A percentile compares a stretch with the other conserved stretches of the same genome.
Evolutionary conservation across 2,113 vertebrate species (phyloP).

Genomic region (Synodontis membranacea): DNA sequence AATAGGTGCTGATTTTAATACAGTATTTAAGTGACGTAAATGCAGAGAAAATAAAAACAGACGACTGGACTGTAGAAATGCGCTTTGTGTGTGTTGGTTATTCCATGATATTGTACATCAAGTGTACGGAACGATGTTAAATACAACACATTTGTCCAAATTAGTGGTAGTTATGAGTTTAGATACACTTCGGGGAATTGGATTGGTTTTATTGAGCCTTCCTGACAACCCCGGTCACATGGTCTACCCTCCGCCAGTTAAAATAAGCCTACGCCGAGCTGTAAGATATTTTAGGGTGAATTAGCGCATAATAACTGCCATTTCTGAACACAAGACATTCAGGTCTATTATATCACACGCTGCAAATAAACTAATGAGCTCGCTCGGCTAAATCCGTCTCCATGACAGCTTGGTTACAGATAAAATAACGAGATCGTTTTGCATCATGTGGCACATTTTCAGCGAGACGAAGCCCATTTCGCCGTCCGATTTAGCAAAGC

Average conservation of each 20-base stretch:
- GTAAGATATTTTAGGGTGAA: not conserved
- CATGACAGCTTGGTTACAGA: not conserved
- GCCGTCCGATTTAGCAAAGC: not conserved
- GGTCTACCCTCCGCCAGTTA: not conserved
- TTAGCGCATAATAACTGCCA: not conserved
- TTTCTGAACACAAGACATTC: not conserved
- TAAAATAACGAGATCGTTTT: not conserved
- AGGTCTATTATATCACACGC: not conserved
- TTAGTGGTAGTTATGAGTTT: too few relatives aligned
- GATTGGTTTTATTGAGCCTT: not conserved
- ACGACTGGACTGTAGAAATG: too few relatives aligned
- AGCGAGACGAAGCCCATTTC: not conserved
- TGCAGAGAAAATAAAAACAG: too few relatives aligned
- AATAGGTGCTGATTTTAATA: too few relatives aligned
- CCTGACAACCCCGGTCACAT: not conserved
- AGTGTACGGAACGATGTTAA: too few relatives aligned
- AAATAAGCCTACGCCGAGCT: not conserved
- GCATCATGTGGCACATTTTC: not conserved
- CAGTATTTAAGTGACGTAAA: too few relatives aligned
- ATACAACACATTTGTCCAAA: too few relatives aligned
- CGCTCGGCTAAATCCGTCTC: not conserved
- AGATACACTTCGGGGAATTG: not conserved
- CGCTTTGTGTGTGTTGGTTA: too few relatives aligned
- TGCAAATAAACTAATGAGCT: not conserved
- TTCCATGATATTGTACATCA: too few relatives aligned